Percentiles rank a stretch among this genome's conserved stretches.
Evolutionary conservation across 2,888 invertebrate species (phyloP).

Genomic region (Polyommatus icarus): DNA sequence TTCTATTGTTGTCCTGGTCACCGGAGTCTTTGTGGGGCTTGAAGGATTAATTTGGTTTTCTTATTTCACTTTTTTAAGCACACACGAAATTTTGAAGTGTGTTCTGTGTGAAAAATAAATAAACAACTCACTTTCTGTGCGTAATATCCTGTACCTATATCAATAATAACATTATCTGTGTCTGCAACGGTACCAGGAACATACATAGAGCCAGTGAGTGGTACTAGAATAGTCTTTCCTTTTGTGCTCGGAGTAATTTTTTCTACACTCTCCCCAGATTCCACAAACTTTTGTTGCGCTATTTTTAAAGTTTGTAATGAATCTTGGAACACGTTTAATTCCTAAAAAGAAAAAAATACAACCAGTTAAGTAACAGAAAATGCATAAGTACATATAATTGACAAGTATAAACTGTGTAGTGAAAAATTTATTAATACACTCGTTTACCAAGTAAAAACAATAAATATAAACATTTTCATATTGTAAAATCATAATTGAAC

Average conservation of each 20-base stretch:
- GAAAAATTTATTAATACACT: neutral
- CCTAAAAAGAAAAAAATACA: slow-evolving; percentile 75
- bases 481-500: neutral
- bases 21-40: too few species aligned
- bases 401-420: neutral
- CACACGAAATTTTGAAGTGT: too few species aligned
- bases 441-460: neutral
- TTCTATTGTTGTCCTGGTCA: too few species aligned
- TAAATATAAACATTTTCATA: neutral
- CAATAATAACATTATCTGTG: slow-evolving; percentile 93
- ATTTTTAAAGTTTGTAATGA: slow-evolving; percentile 93
- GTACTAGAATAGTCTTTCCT: slow-evolving; percentile 93
- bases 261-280: slow-evolving; percentile 91
- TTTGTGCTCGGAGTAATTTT: slow-evolving; percentile 87
- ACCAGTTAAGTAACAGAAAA: neutral
- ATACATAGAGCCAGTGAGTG: slow-evolving; percentile 98
- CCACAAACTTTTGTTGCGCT: slow-evolving; percentile 93
- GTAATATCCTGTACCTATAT: slow-evolving; percentile 98
- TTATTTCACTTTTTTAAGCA: too few species aligned
- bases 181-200: slow-evolving; percentile 94
- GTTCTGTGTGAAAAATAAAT: neutral
- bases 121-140: slow-evolving; percentile 88
- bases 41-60: too few species aligned
- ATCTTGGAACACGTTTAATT: slow-evolving; percentile 92
- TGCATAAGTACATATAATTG: neutral